phyloP scores from a whole-genome alignment of 92 coral and sea anemone genomes.

The Siderastrea radians region DNA sequence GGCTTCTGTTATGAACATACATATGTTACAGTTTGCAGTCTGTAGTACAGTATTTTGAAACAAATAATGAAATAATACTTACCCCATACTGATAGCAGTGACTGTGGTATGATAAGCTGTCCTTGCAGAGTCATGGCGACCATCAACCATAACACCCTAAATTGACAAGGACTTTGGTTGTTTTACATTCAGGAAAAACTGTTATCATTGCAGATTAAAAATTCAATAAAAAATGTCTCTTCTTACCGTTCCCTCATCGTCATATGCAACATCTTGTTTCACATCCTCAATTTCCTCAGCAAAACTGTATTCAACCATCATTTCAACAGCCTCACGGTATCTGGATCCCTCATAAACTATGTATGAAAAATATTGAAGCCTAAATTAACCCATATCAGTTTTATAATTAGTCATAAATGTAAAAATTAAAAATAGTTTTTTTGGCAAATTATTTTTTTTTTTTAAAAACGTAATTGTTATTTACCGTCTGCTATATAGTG shows the following conservation, averaged over 20 bases:
- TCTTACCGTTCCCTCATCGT: not conserved
- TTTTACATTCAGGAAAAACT: not conserved
- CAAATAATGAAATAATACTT: not conserved
- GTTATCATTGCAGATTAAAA: not conserved
- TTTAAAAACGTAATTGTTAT: no score
- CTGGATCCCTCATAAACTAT: constrained; percentile 17
- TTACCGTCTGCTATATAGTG: constrained; percentile 8
- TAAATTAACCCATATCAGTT: not conserved
- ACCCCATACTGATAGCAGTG: constrained; percentile 33
- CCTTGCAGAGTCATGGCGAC: constrained; percentile 17
- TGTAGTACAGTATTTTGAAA: not conserved
- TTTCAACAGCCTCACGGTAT: constrained; percentile 30
- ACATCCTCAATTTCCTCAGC: not conserved
- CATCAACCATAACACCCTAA: not conserved
- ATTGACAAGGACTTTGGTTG: not conserved
- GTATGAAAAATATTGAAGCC: not conserved
- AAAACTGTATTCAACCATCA: constrained; percentile 6
- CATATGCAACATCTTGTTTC: not conserved
- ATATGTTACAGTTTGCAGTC: not conserved
- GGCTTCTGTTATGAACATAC: not conserved
- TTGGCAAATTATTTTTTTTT: no score
- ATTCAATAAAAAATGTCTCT: not conserved
- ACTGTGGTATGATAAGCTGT: constrained; percentile 29
- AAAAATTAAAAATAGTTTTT: no score
- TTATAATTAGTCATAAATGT: not conserved